These are phyloP conservation scores for Notarius quadriscutis DNA, from an alignment of 2,113 vertebrate genomes.

Conservation along the genomic window DNA sequence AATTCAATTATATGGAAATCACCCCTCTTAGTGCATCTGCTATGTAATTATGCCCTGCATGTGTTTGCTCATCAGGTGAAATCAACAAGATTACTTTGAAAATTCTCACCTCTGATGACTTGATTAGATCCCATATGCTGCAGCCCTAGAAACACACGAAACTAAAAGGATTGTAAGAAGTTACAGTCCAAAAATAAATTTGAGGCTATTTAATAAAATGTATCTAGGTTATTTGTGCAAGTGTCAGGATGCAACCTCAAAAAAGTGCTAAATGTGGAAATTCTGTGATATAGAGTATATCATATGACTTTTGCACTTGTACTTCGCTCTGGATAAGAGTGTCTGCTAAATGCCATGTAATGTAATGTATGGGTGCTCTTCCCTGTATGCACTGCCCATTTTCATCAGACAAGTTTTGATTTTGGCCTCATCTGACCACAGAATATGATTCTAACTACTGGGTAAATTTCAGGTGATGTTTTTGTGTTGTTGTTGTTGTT, in stretches of 20 bases:
- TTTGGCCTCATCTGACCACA: neutral
- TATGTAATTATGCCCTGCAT: constrained; percentile 53
- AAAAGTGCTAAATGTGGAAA: neutral
- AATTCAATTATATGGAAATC: constrained; percentile 67
- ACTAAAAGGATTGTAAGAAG: constrained; percentile 34
- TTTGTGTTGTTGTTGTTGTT: neutral
- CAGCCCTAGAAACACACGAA: neutral
- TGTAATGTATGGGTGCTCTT: neutral
- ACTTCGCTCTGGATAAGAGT: too few relatives aligned
- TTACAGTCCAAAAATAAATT: neutral
- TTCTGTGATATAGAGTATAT: neutral
- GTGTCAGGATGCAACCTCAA: neutral
- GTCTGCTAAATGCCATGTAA: too few relatives aligned
- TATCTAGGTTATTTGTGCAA: neutral
- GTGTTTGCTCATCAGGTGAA: constrained; percentile 56
- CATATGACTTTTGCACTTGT: too few relatives aligned
- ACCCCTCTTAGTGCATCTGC: constrained; percentile 57
- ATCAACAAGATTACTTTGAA: constrained; percentile 53
- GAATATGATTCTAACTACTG: neutral
- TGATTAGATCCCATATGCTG: constrained; percentile 43
- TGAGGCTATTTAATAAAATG: neutral
- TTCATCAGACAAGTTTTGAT: neutral
- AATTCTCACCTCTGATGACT: constrained; percentile 42
- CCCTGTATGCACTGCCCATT: neutral
- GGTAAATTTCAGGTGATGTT: neutral